These are phyloP conservation scores for Hippasteria phrygiana DNA, from an alignment of 53 echinoderm and acorn worm genomes.

Conservation along the genomic window DNA sequence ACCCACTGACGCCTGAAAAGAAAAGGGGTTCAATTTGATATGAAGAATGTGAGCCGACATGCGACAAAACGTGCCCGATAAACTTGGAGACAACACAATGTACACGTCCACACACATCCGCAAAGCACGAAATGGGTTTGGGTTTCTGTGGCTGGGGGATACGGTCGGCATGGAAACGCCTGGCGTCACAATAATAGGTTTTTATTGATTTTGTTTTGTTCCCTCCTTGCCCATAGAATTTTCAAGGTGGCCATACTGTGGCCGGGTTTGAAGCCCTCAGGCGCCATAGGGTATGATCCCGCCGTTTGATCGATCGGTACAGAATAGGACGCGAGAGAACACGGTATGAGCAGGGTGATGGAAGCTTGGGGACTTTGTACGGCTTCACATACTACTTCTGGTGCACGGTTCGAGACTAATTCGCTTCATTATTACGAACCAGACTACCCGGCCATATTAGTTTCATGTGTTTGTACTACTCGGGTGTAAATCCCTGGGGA, in stretches of 20 bases:
- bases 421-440: not conserved
- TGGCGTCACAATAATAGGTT: slow-evolving; percentile 13
- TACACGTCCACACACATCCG: not conserved
- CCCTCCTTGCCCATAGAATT: not conserved
- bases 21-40: not conserved
- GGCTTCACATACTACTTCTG: too few species aligned
- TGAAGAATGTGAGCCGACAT: not conserved
- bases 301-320: not conserved
- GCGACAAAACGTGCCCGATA: not conserved
- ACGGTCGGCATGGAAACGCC: slow-evolving; percentile 4
- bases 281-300: not conserved
- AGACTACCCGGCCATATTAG: too few species aligned
- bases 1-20: not conserved
- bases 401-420: not conserved
- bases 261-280: not conserved
- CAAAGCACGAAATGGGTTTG: not conserved
- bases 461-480: too few species aligned
- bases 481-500: too few species aligned
- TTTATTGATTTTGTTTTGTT: not conserved
- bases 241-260: not conserved
- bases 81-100: not conserved
- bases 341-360: too few species aligned
- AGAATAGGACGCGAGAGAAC: not conserved
- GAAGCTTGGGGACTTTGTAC: too few species aligned
- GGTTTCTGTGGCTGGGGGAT: not conserved